Evolutionary conservation across 64 coral and sea anemone genomes (phyloP), one percentile per base, ranked within the genome.

Genomic region (Anthopleura sola): DNA sequence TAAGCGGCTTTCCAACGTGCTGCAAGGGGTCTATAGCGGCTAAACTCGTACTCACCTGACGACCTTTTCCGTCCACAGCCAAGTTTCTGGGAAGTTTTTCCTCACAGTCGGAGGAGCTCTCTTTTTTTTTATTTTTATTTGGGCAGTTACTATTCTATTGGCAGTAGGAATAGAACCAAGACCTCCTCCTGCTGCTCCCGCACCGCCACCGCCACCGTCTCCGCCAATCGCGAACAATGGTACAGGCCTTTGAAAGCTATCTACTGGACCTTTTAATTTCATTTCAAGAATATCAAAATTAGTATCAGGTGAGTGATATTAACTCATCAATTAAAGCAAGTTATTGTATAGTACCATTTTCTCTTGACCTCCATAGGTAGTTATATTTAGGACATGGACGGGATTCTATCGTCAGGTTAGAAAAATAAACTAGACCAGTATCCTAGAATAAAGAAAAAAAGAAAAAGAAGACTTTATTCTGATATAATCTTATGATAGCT

Each of bases 1-100:
- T n/a, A n/a, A n/a, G n/a, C n/a, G n/a, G n/a, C n/a, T n/a, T n/a
- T n/a, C n/a, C n/a, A n/a, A n/a, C n/a, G n/a, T n/a, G n/a, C n/a
- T n/a, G n/a, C n/a, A n/a, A n/a, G n/a, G n/a, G n/a, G n/a, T n/a
- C n/a, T n/a, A n/a, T n/a, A n/a, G n/a, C n/a, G n/a, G n/a, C n/a
- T n/a, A n/a, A n/a, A n/a, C n/a, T n/a, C 40, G 40, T 39, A 54
- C 89, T 68, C 94, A 98, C 96, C 88, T 91, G 24, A 98, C 60
- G 28, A 39, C 66, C 20, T 92, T 84, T 29, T 98, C 96, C 1
- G 87, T 94, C 96, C 96, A 98, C 6, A 98, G 58, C 96, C 96
- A 98, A 0, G 96, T 98, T 80, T 98, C 96, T 21, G 96, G 96
- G 85, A 98, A 98, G 29, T 98, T 88, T 64, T 94, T 88, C 31